Evolutionary conservation across 2,113 vertebrate species (phyloP), one percentile per base, ranked within the genome.

Genomic region (Charina bottae): DNA sequence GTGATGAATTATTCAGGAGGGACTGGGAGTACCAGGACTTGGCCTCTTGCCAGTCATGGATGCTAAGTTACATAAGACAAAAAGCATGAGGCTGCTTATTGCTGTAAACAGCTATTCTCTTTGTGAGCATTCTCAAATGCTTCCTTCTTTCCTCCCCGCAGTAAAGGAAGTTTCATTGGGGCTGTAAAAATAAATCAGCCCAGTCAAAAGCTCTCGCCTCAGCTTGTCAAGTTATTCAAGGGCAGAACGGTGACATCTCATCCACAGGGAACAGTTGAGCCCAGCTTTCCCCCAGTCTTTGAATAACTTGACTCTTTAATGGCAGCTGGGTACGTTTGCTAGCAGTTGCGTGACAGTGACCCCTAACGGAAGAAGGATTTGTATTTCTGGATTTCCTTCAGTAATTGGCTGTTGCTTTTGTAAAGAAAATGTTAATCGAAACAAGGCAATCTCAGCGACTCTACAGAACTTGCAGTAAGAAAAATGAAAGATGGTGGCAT

Each of bases 1-100:
- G 3, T 97, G 94, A 98, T 98, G 98, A 98, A 98, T 98, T 97
- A 98, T 98, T 96, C 97, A 96, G 96, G 87, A 95, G 92, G 92
- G 92, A 97, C 97, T 97, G 96, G 94, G 95, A 97, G 97, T 97
- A 96, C 97, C 95, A 96, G 95, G 97, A 95, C 95, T 95, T 95
- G 96, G 94, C 96, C n/a, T 96, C 96, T 96, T 96, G 94, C 96
- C 97, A 97, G 97, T 97, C 97, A 97, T 96, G 95, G 95, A 98
- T 96, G 95, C 96, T 96, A 97, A 95, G 96, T 98, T 98, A 97
- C 96, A 95, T 97, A 97, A 97, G 94, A 93, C 89, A 97, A 93
- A 97, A 96, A 97, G 64, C 68, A 97, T 95, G 95, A 97, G 97
- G 96, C 94, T 96, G 96, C 94, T 97, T 97, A 96, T 96, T 97